Evolutionary conservation across 2,797 vertebrate species (phyloP).

Genomic region (Phrynocephalus forsythii): DNA sequence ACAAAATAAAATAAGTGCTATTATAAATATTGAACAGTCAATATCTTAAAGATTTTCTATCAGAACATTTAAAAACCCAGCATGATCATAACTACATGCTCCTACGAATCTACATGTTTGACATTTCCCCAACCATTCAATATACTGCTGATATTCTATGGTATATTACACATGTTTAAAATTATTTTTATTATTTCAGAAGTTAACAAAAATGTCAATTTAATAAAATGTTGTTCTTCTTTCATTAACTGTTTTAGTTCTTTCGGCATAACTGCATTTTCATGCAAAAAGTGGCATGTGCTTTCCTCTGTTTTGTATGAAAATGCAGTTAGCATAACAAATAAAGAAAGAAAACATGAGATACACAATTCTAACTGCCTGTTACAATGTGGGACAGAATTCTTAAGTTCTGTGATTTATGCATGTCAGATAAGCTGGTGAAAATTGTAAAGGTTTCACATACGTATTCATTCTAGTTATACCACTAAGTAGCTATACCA

Average conservation of each 20-base stretch:
- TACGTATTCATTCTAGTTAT: neutral
- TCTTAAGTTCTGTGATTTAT: neutral
- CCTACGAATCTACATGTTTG: neutral
- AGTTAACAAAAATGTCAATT: neutral
- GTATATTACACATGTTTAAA: neutral
- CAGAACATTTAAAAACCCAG: neutral
- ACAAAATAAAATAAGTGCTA: neutral
- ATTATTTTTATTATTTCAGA: neutral
- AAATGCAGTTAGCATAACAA: no score
- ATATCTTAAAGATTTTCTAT: neutral
- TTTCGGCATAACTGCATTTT: slow-evolving; percentile 1
- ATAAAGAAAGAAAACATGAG: neutral
- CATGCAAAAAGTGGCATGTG: neutral
- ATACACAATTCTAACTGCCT: neutral
- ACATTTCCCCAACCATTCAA: neutral
- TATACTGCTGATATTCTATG: neutral
- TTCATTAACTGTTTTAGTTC: neutral
- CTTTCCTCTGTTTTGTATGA: neutral
- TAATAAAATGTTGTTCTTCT: neutral
- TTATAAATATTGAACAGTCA: neutral
- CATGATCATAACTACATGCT: neutral
- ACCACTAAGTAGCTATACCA: neutral
- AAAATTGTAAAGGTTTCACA: neutral
- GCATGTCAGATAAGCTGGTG: neutral
- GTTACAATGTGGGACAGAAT: neutral